Conservation (phyloP, 2,888 invertebrate species). For the Cosmia trapezina region DNA sequence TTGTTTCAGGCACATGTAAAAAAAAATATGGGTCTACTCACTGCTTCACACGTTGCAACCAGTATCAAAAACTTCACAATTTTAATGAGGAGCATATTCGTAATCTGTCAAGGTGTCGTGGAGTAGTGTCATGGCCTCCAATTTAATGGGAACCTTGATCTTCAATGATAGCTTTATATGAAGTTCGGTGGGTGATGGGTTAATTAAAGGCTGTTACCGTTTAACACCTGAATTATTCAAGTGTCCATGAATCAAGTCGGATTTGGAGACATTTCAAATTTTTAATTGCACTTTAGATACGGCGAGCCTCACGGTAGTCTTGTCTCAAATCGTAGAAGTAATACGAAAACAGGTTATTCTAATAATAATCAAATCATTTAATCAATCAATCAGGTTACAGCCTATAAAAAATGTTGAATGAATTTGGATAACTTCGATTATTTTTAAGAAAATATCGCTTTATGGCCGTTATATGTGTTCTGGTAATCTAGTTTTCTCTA, state of each 20-base stretch:
- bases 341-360: no score
- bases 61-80: conserved; percentile 75
- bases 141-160: conserved; percentile 70
- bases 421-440: no score
- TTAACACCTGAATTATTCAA: conserved; percentile 53
- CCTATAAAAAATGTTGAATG: no score
- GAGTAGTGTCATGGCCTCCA: conserved; percentile 68
- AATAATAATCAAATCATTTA: no score
- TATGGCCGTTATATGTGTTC: background rate
- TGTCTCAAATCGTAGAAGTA: no score
- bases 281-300: no score
- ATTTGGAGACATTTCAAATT: background rate
- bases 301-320: no score
- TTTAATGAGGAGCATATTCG: conserved; percentile 71
- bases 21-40: conserved; percentile 67
- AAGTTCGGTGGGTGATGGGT: conserved; percentile 57
- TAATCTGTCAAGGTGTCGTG: conserved; percentile 36
- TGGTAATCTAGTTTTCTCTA: background rate
- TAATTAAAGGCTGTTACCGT: conserved; percentile 53
- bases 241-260: conserved; percentile 45
- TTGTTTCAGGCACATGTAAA: background rate
- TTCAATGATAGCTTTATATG: conserved; percentile 71
- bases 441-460: no score
- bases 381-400: no score
- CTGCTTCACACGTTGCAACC: conserved; percentile 77